These are phyloP conservation scores for Sorex maritimensis DNA, from an alignment of 2,797 vertebrate genomes.

Conservation along the genomic window DNA sequence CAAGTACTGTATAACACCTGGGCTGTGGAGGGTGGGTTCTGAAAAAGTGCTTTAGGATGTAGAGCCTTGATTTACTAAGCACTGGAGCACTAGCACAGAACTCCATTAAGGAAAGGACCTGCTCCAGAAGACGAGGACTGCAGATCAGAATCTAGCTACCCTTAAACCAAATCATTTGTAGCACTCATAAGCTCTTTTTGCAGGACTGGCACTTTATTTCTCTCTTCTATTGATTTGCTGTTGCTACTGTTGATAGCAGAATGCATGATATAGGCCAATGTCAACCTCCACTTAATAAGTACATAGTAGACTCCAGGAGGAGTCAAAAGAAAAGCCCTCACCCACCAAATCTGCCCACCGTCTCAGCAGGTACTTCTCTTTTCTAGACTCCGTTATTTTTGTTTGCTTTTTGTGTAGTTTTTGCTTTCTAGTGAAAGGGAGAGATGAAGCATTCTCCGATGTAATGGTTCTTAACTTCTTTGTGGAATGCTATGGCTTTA, in stretches of 20 bases:
- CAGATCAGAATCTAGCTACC: background rate
- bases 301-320: background rate
- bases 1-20: conserved; percentile 54
- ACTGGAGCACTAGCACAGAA: conserved; percentile 33
- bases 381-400: background rate
- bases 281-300: background rate
- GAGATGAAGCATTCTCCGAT: background rate
- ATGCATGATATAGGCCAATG: background rate
- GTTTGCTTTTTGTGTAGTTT: too few species aligned
- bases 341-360: background rate
- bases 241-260: background rate
- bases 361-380: background rate
- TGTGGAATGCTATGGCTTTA: background rate
- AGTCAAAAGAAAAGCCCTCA: background rate
- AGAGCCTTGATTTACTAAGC: conserved; percentile 2
- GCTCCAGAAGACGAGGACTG: background rate
- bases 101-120: background rate
- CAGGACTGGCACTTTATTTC: conserved; percentile 5
- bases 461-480: background rate
- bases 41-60: conserved; percentile 62
- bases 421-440: too few species aligned
- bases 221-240: background rate
- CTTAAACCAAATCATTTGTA: background rate
- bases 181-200: background rate
- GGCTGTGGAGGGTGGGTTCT: conserved; percentile 25